Evolutionary conservation across 2,888 invertebrate genomes (phyloP).

Genomic region (Drosophila pegasa): DNA sequence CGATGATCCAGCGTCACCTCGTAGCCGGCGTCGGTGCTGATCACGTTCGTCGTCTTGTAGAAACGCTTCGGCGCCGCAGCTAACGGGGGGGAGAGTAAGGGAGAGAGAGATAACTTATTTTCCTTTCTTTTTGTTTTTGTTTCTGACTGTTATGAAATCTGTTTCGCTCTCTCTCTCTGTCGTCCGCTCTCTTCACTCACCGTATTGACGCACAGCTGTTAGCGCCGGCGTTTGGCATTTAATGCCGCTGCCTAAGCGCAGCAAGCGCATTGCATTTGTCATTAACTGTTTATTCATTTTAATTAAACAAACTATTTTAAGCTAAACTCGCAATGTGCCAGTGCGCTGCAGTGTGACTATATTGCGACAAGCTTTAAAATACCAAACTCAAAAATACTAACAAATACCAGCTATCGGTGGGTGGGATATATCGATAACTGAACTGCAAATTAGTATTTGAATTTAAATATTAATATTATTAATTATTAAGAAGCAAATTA

Average conservation of each 20-base stretch:
- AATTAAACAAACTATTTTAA: conserved; percentile 9
- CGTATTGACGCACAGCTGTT: conserved; percentile 54
- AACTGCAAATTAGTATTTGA: too few relatives aligned
- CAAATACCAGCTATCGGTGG: neutral
- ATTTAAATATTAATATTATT: too few relatives aligned
- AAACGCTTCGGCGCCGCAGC: conserved; percentile 88
- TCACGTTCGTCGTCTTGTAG: conserved; percentile 90
- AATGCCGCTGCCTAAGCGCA: conserved; percentile 30
- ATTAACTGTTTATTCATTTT: conserved; percentile 55
- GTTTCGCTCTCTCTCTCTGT: neutral
- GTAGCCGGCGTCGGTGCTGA: conserved; percentile 89
- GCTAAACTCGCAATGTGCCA: conserved; percentile 11
- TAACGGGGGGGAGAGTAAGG: conserved; percentile 28
- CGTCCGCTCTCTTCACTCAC: conserved; percentile 28
- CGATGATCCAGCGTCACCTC: conserved; percentile 95
- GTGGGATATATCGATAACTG: neutral
- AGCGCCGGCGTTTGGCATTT: conserved; percentile 24
- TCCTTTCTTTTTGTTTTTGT: neutral
- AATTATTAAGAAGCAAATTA: too few relatives aligned
- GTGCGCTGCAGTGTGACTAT: conserved; percentile 17
- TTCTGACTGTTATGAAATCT: conserved; percentile 62
- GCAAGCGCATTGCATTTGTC: conserved; percentile 35
- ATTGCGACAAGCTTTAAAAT: neutral
- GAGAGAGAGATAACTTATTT: neutral
- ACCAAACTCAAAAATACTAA: neutral